Evolutionary conservation across 2,797 vertebrate genomes (phyloP).

Genomic region (Scolopax bukidnonensis): DNA sequence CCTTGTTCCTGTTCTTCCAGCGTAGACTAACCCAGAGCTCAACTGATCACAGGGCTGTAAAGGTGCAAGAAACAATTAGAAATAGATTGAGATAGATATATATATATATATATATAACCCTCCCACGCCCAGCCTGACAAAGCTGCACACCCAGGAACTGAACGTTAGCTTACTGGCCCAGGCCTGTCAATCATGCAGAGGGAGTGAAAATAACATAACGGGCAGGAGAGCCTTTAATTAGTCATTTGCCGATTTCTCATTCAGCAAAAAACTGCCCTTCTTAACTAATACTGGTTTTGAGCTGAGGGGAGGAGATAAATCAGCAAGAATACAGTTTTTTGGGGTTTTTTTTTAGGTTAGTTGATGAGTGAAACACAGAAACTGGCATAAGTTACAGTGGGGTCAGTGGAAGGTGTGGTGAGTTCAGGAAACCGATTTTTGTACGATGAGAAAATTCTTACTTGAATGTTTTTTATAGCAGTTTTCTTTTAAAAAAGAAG

Average conservation of each 20-base stretch:
- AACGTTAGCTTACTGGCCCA: background rate
- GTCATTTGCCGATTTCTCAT: constrained; percentile 43
- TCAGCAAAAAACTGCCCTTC: constrained; percentile 15
- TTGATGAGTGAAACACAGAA: constrained; percentile 56
- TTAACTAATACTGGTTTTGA: constrained; percentile 2
- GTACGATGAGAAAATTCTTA: background rate
- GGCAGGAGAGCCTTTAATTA: constrained; percentile 23
- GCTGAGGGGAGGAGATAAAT: constrained; percentile 40
- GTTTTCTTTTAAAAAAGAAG: background rate
- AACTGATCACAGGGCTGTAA: background rate
- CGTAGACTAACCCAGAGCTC: background rate
- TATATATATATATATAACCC: background rate
- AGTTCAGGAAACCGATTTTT: background rate
- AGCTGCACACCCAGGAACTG: background rate
- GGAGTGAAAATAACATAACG: background rate
- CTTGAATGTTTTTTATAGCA: background rate
- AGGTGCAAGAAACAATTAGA: background rate
- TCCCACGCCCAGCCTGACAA: background rate
- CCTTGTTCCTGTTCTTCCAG: background rate
- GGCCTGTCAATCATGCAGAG: background rate
- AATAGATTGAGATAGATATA: background rate
- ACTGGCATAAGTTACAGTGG: background rate
- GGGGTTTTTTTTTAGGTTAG: background rate
- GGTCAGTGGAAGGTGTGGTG: constrained; percentile 59
- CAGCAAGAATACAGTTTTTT: constrained; percentile 30